These are phyloP conservation scores for Zeus faber DNA, from an alignment of 2,113 vertebrate genomes.

Conservation along the genomic window DNA sequence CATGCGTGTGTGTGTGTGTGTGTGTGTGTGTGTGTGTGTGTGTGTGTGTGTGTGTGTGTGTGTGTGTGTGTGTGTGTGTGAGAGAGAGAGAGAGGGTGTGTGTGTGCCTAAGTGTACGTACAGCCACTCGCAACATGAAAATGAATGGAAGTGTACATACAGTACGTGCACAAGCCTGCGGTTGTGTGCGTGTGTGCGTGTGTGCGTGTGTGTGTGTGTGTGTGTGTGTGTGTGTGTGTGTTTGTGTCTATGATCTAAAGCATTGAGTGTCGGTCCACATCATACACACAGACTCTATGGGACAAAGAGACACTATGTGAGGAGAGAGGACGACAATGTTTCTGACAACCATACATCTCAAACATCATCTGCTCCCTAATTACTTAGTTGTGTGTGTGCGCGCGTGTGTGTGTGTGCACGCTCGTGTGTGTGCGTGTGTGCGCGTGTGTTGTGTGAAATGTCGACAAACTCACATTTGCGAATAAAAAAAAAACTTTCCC, in stretches of 20 bases:
- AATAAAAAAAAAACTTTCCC: not conserved
- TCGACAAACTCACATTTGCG: constrained; percentile 13
- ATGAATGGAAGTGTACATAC: not conserved
- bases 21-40: constrained; percentile 9
- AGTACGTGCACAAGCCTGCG: constrained; percentile 15
- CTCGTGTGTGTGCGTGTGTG: not conserved
- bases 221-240: not conserved
- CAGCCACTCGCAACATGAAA: not conserved
- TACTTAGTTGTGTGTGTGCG: constrained; percentile 11
- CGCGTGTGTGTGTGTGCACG: not conserved
- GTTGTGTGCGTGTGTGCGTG: constrained; percentile 10
- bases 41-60: constrained; percentile 8
- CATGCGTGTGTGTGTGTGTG: constrained; percentile 17
- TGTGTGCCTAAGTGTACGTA: not conserved
- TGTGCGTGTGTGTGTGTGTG: not conserved
- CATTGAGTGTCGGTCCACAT: constrained; percentile 13
- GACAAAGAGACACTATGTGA: constrained; percentile 3
- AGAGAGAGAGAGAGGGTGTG: not conserved
- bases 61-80: constrained; percentile 1
- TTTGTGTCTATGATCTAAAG: not conserved
- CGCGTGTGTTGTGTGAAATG: not conserved
- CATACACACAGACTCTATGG: constrained; percentile 16
- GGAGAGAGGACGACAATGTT: too few species aligned
- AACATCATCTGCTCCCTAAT: too few species aligned
- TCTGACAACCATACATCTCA: too few species aligned